Evolutionary conservation across 2,888 invertebrate species (phyloP), one percentile per base, ranked within the genome.

Genomic region (Chirona hameri): DNA sequence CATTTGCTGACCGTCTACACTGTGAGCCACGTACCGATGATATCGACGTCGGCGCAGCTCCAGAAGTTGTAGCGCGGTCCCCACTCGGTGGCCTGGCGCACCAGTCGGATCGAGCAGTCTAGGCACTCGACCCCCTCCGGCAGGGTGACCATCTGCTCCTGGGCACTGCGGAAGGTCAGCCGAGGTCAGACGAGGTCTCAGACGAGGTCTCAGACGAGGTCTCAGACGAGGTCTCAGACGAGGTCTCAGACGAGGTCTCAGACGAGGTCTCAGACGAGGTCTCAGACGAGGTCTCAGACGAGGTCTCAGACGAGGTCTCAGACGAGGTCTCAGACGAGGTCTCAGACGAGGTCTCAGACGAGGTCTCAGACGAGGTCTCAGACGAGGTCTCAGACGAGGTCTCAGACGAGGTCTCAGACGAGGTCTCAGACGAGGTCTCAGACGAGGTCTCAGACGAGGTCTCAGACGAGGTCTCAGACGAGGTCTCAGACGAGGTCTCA

Each of bases 21-120:
- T n/a, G n/a, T 39, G 39, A 39, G 4, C 10, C 18, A 83, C 84
- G 83, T 82, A 84, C 85, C 81, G 81, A 88, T 87, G 84, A 98
- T 94, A 87, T 97, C 95, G 82, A 98, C 94, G 88, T 98, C 98
- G 4, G 97, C 94, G 87, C 98, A 98, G 0, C 96, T 96, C 96
- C 96, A 97, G 90, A 98, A 98, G 84, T 93, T 90, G 89, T 97
- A 98, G 86, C 90, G 91, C 83, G 91, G 89, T 0, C 93, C 92
- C 96, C 97, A 98, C 89, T 99, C 98, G 46, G 92, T 91, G 0
- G 98, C 98, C 89, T 98, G 95, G 0, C 98, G 90, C 82, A 96
- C 91, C 85, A 99, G 90, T 84, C 98, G 92, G 69, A 99, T 90
- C 0, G 96, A 95, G 88, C 98, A 99, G 88, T 96, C 94, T 83